Percentiles rank a stretch among this genome's conserved stretches.
Evolutionary conservation across 2,888 invertebrate species (phyloP).

Genomic region (Autographa gamma): DNA sequence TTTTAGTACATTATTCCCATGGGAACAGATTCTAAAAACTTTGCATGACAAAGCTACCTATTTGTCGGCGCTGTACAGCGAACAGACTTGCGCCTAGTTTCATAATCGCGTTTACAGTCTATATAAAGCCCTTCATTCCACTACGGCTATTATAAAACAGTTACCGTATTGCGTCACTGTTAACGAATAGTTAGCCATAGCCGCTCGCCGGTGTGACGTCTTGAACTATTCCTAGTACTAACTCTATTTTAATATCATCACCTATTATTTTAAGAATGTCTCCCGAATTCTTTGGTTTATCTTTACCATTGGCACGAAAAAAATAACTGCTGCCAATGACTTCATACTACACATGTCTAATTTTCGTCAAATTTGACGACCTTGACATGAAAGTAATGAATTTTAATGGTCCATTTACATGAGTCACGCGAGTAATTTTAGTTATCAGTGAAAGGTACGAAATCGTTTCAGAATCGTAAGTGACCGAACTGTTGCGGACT

Average conservation of each 20-base stretch:
- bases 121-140: slow-evolving; percentile 53
- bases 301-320: slow-evolving; percentile 63
- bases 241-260: slow-evolving; percentile 81
- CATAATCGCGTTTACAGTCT: slow-evolving; percentile 35
- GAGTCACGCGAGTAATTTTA: slow-evolving; percentile 49
- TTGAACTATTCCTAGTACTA: slow-evolving; percentile 79
- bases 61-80: slow-evolving; percentile 7
- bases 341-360: slow-evolving; percentile 53
- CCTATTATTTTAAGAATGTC: slow-evolving; percentile 82
- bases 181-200: slow-evolving; percentile 72
- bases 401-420: slow-evolving; percentile 32
- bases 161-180: slow-evolving; percentile 69
- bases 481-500: slow-evolving; percentile 72
- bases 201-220: slow-evolving; percentile 77
- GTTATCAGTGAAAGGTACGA: slow-evolving; percentile 56
- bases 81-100: slow-evolving; percentile 17
- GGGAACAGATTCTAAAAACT: neutral
- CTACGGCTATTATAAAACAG: slow-evolving; percentile 58
- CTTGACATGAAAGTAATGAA: slow-evolving; percentile 55
- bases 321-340: slow-evolving; percentile 62
- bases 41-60: neutral
- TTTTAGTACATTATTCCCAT: neutral
- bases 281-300: slow-evolving; percentile 74
- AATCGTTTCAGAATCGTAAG: slow-evolving; percentile 63
- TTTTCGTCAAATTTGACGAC: slow-evolving; percentile 35